Evolutionary conservation across 1,140 invertebrate species (phyloP), one percentile per base, ranked within the genome.

Genomic region (Zaprionus ghesquierei): DNA sequence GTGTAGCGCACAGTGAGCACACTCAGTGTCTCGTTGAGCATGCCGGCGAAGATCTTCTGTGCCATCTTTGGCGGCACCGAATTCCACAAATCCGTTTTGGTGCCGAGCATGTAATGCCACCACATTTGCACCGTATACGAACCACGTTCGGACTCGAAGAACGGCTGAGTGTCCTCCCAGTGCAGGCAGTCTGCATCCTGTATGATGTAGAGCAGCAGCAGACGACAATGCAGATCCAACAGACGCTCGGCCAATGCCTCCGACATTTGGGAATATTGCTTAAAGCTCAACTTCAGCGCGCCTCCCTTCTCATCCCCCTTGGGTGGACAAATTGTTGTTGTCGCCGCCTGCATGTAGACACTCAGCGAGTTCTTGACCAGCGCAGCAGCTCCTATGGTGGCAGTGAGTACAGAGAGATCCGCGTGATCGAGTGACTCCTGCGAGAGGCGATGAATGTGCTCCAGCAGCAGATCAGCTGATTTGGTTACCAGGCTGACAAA

Each of bases 31-130:
- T 97, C 96, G 80, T 96, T 96, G 1, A 97, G 90, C 95, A 96
- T 96, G 22, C 95, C 96, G 5, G 95, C 94, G 81, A 96, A 96
- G 22, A 96, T 94, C 58, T 96, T 93, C 89, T 96, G 95, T 0
- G 96, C 96, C 94, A 96, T 96, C 92, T 95, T 95, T 0, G 96
- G 96, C 2, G 96, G 95, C 5, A 96, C 95, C 0, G 95, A 96
- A 69, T 95, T 95, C 96, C 96, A 96, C 25, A 97, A 91, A 92
- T 96, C 95, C 79, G 95, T 93, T 75, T 94, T 94, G 3, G 95
- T 96, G 95, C 96, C 95, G 93, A 96, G 94, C 95, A 97, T 96
- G 80, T 97, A 97, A 3, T 96, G 93, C 95, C 95, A 96, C 96
- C 96, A 97, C 94, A 96, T 97, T 90, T 96, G 96, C 51, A 97